phyloP scores from a whole-genome alignment of 1,140 invertebrate species.

The Pachyrhynchus sulphureomaculatus region DNA sequence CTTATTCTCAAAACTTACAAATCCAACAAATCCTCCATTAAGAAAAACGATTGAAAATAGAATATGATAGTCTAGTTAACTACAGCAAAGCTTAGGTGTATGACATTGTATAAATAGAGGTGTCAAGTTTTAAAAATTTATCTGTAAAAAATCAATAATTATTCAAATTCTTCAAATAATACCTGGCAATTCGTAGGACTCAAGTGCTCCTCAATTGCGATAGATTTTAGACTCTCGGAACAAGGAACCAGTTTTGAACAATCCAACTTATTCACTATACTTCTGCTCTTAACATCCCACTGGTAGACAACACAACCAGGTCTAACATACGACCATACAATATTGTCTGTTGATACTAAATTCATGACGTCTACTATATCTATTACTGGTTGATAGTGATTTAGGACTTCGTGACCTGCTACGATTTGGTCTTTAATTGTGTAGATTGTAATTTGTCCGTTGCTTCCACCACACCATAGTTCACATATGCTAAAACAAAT shows the following conservation, averaged over 20 bases:
- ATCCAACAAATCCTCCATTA: too few relatives aligned
- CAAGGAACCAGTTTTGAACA: constrained; percentile 90
- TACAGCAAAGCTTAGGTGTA: too few relatives aligned
- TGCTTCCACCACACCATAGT: constrained; percentile 76
- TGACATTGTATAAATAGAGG: too few relatives aligned
- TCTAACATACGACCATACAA: constrained; percentile 77
- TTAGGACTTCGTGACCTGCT: constrained; percentile 60
- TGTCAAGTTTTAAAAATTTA: too few relatives aligned
- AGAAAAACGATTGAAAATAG: too few relatives aligned
- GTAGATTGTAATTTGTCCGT: constrained; percentile 73
- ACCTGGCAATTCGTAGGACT: constrained; percentile 77
- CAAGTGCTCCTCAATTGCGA: constrained; percentile 85
- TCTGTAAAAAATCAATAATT: too few relatives aligned
- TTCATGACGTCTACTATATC: constrained; percentile 64
- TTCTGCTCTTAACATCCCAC: constrained; percentile 69
- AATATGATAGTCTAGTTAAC: too few relatives aligned
- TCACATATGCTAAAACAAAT: constrained; percentile 57
- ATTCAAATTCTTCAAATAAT: too few relatives aligned
- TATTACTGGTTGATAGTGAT: constrained; percentile 61
- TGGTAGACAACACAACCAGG: constrained; percentile 83
- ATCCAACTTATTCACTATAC: constrained; percentile 78
- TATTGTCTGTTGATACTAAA: constrained; percentile 60
- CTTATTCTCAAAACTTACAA: too few relatives aligned
- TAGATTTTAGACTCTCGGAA: constrained; percentile 88
- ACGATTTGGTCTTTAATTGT: constrained; percentile 59